Base-by-base conservation (phyloP, 2,113 vertebrate species). In the Rhadina sibilatrix region DNA sequence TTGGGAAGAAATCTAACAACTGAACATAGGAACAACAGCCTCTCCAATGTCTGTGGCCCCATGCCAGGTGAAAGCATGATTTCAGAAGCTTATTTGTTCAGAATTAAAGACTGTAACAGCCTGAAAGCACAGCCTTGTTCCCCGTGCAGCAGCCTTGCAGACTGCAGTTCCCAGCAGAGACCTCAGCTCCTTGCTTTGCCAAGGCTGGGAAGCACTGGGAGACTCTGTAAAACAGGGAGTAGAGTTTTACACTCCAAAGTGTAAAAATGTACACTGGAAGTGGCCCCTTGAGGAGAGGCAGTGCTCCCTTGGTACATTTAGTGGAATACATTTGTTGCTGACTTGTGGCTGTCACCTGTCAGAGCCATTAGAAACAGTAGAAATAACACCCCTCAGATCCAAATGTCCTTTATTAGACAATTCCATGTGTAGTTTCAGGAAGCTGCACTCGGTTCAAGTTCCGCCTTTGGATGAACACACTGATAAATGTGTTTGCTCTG, bases 1-100 rank as follows among this genome's bases (percentile, higher is more conserved):
- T 96, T 90, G 89, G 57, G 71, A 68, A 75, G 72, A 79, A 87
- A 72, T 90, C 69, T 92, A 84, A 82, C 86, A 83, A 78, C 56
- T 3, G 11, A 66, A 37, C 49, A 1, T 17, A 66, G 23, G 80
- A 56, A 19, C 64, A 53, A 16, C 68, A 87, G 68, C 72, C 18
- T 92, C 71, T 84, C 56, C 90, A 76, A 28, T 20, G 49, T 15
- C 2, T 27, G 12, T 94, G 90, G 84, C 87, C 27, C 61, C 14
- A 0, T 64, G 90, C 92, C 83, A 79, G 60, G 44, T 42, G 76
- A n/a, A 84, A 78, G 52, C 69, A 28, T 7, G 52, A 68, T 68
- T 89, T 78, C 68, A 65, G 82, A 61, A 57, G 88, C 53, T 53
- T 81, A 46, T 87, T 92, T 87, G 80, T 72, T 92, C 56, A 61